Conservation (phyloP, 2,113 vertebrate species). For the Cervus canadensis region DNA sequence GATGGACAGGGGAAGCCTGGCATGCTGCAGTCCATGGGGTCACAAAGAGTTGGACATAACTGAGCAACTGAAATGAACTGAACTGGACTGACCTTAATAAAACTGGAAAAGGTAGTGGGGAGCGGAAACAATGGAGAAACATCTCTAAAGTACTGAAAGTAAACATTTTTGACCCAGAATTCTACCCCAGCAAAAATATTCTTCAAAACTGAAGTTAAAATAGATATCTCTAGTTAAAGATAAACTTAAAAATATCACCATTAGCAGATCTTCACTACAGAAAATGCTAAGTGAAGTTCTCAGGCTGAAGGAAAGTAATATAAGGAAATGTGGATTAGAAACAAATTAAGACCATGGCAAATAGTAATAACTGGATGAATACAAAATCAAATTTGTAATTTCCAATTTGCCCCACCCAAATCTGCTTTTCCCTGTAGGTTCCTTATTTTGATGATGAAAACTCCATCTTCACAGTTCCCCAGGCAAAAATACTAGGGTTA, state of each 20-base stretch:
- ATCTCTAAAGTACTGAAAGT: background rate
- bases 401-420: background rate
- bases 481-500: background rate
- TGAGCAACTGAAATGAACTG: background rate
- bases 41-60: background rate
- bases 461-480: background rate
- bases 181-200: background rate
- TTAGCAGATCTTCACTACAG: background rate
- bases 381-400: background rate
- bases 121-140: background rate
- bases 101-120: background rate
- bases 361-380: background rate
- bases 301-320: background rate
- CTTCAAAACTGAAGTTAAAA: background rate
- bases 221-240: background rate
- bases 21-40: background rate
- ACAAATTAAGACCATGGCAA: background rate
- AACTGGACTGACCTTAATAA: background rate
- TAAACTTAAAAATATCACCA: background rate
- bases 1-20: background rate
- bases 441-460: background rate
- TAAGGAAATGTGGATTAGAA: background rate
- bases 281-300: background rate
- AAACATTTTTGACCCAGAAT: background rate
- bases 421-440: background rate